Base-by-base conservation (phyloP, 2,797 vertebrate genomes). In the Chaenodraco wilsoni region DNA sequence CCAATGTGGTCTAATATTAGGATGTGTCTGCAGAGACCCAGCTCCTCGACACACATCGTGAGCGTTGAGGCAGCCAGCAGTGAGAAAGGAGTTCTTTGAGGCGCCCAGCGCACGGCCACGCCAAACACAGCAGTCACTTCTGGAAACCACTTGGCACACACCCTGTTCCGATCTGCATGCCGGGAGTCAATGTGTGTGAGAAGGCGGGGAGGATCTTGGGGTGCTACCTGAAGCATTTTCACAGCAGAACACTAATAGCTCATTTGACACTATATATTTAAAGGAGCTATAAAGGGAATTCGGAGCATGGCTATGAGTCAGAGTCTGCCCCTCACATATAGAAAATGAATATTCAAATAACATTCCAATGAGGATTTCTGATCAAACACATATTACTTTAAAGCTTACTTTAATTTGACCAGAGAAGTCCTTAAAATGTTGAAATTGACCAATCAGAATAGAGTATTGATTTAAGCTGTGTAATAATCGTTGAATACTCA, bases 71-170 rank as follows among this genome's bases (percentile, higher is more conserved):
- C 91, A 88, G 93, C 87, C 55, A n/a, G 57, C 69, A 74, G 76
- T 77, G 93, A 94, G 91, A 95, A 94, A 94, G 93, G 83, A 88
- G 88, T 84, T 37, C 91, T 92, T 95, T 95, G 90, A 95, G 82
- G 77, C 84, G 72, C 43, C 74, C 73, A 23, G 78, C 7, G 55
- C 66, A 21, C 71, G 44, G 69, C 58, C 83, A 72, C 64, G 93
- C 92, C 94, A 94, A 94, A 87, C 87, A 89, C 91, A 94, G 93
- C 93, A 94, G 89, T 89, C 86, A 91, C 87, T 94, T 94, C 93
- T 94, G 93, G 93, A 93, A 95, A 95, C 81, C 87, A 78, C 87
- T 88, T 94, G 92, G 93, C 85, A 74, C 75, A 62, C 78, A 69
- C 78, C 81, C 78, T 65, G 79, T 73, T 86, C 65, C 65, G 57